Evolutionary conservation across 2,888 invertebrate species (phyloP).

Genomic region (Pammene aurita): DNA sequence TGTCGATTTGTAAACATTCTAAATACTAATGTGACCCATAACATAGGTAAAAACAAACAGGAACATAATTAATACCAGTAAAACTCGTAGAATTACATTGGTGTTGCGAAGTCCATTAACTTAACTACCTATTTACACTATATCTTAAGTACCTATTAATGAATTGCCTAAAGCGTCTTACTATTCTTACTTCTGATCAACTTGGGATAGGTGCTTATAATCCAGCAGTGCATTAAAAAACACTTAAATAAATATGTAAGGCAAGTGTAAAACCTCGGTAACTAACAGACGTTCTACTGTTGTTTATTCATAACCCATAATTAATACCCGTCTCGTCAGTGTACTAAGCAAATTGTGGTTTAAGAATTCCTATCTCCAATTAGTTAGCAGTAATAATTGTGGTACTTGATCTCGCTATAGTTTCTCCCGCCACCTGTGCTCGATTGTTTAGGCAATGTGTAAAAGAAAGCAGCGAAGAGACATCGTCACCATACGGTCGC

Average conservation of each 20-base stretch:
- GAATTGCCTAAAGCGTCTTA: too few species aligned
- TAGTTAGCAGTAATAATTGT: conserved; percentile 1
- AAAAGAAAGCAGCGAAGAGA: conserved; percentile 70
- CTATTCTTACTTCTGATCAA: too few species aligned
- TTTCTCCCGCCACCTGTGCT: conserved; percentile 26
- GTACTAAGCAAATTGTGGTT: not conserved
- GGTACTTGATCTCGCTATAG: conserved; percentile 13
- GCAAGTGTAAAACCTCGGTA: not conserved
- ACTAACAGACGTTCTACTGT: not conserved
- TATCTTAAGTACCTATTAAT: too few species aligned
- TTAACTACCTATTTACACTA: too few species aligned
- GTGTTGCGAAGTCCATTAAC: too few species aligned
- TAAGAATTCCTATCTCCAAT: conserved; percentile 11
- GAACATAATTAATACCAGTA: too few species aligned
- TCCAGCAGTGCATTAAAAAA: not conserved
- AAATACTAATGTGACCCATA: too few species aligned
- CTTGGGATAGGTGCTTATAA: too few species aligned
- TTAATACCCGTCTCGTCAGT: not conserved
- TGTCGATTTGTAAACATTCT: too few species aligned
- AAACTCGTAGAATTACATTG: too few species aligned
- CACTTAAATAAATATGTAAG: not conserved
- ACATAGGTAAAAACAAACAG: too few species aligned
- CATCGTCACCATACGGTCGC: conserved; percentile 63
- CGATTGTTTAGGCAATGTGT: conserved; percentile 42
- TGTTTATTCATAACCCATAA: not conserved